Base-by-base conservation (phyloP, 2,888 invertebrate genomes). In the Archips xylosteana region DNA sequence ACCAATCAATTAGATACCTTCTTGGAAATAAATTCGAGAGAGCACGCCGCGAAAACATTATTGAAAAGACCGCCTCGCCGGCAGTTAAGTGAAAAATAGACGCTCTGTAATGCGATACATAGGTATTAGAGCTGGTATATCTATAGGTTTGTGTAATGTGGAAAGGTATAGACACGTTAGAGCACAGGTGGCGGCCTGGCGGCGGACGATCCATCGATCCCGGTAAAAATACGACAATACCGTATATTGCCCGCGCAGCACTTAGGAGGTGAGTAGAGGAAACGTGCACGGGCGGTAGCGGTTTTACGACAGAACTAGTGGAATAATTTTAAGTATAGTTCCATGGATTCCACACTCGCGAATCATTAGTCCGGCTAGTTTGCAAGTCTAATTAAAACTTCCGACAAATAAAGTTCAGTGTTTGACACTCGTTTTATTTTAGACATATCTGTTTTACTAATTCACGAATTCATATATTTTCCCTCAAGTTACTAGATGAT, bases 211-310 rank as follows among this genome's bases (percentile, higher is more conserved):
- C 82, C 88, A 91, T 91, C 91, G 90, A 90, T 90, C 88, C 87
- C 85, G 81, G 84, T 83, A 87, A 87, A 90, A 89, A 89, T 88
- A 87, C 88, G 85, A 87, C 87, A 86, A 87, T 87, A 82, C 85
- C 83, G 79, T 80, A 84, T 84, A 85, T 84, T 82, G 84, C 84
- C 83, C 81, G 83, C 80, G 76, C 76, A 77, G 78, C 78, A 78
- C 80, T 77, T 75, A 70, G 74, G 65, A 13, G 51, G 23, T 13
- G 9, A n/a, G 8, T 57, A 57, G 32, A 13, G 61, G n/a, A 34
- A n/a, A 23, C 12, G 15, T 61, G 23, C 32, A 39, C 15, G 34
- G 45, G 71, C 45, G 49, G 15, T 34, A 61, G 42, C 23, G 61
- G 13, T 61, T 62, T 9, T 51, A 6, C n/a, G 1, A 6, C 39